phyloP scores from a whole-genome alignment of 2,113 vertebrate genomes.

The Myrmecobius fasciatus region DNA sequence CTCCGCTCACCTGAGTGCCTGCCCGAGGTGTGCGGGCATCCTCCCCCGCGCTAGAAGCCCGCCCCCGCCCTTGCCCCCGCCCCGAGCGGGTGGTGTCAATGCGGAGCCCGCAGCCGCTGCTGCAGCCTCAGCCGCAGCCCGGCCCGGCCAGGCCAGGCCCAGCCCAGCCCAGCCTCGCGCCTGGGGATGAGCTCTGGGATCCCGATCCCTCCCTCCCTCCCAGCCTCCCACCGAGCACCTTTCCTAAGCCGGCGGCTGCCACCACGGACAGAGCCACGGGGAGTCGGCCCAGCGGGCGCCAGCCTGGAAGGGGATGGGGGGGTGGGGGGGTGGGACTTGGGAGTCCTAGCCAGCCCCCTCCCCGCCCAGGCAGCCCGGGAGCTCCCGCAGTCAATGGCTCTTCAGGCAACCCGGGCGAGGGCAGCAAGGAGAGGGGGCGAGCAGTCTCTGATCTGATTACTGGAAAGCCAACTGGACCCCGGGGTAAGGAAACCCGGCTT shows the following conservation, averaged over 20 bases:
- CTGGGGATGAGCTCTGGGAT: not conserved
- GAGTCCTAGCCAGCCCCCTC: not conserved
- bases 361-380: not conserved
- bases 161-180: not conserved
- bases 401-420: not conserved
- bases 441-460: not conserved
- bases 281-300: not conserved
- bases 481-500: not conserved
- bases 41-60: not conserved
- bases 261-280: not conserved
- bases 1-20: not conserved
- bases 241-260: not conserved
- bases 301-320: not conserved
- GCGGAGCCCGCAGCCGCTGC: not conserved
- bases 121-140: not conserved
- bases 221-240: not conserved
- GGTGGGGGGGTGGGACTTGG: not conserved
- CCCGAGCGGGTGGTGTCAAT: not conserved
- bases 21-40: not conserved
- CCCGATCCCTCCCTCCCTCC: not conserved
- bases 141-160: not conserved
- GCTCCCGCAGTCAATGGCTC: not conserved
- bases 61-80: not conserved
- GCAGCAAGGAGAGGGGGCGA: not conserved
- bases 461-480: not conserved